Conservation (phyloP, 2,113 vertebrate species). For the Atlantisia rogersi region DNA sequence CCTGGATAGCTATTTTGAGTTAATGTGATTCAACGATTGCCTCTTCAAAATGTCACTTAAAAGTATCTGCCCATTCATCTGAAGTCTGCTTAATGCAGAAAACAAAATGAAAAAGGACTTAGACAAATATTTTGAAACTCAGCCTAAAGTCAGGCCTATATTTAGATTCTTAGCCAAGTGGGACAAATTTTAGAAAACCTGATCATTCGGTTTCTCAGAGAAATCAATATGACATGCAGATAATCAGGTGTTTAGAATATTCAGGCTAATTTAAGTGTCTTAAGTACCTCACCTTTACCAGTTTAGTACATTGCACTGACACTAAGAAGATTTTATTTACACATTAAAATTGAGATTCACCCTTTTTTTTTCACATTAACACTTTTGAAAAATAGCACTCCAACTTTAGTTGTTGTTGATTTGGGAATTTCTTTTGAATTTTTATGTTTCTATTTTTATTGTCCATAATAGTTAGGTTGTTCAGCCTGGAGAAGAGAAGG, state of each 20-base stretch:
- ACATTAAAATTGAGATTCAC: background rate
- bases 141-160: background rate
- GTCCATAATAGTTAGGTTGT: no score
- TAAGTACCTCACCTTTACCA: background rate
- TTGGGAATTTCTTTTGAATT: background rate
- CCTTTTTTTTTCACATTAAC: background rate
- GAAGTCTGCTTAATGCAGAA: background rate
- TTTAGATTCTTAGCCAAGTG: background rate
- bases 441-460: background rate
- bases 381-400: background rate
- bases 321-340: background rate
- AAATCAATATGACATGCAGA: background rate
- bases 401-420: background rate
- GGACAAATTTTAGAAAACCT: background rate
- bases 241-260: background rate
- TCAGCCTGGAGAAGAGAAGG: no score
- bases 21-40: background rate
- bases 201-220: background rate
- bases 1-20: background rate
- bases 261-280: background rate
- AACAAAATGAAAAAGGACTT: background rate
- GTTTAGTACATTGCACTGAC: background rate
- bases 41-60: conserved; percentile 2
- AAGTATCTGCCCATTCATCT: background rate
- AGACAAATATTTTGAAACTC: background rate